phyloP scores from a whole-genome alignment of 2,113 vertebrate species.

The Cnemophilus loriae region DNA sequence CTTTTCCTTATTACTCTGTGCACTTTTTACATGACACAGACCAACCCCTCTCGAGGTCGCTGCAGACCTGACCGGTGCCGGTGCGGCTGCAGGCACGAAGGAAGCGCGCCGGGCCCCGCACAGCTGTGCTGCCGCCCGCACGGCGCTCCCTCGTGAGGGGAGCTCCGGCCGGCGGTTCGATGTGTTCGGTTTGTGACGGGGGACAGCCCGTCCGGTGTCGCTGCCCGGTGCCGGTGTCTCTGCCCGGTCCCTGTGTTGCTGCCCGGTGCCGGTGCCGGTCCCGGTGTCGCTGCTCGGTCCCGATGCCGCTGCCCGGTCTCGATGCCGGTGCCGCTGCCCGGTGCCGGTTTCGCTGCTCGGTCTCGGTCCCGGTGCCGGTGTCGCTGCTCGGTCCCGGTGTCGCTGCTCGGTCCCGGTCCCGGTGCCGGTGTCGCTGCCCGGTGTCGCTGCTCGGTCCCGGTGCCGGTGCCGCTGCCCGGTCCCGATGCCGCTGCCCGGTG shows the following conservation, averaged over 20 bases:
- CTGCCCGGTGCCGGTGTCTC: not conserved
- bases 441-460: not conserved
- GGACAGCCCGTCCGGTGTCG: not conserved
- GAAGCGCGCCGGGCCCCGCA: fast-evolving
- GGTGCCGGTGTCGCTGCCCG: not conserved
- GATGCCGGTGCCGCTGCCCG: not conserved
- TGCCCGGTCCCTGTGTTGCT: not conserved
- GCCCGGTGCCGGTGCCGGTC: not conserved
- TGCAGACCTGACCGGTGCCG: not conserved
- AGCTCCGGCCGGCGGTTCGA: not conserved
- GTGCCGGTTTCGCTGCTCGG: not conserved
- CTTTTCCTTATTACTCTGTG: too few species aligned
- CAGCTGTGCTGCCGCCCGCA: not conserved
- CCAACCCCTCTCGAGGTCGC: fast-evolving
- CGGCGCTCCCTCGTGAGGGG: too few species aligned
- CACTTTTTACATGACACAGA: fast-evolving
- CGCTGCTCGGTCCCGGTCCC: too few species aligned
- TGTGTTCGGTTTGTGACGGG: not conserved
- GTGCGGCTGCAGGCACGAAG: too few species aligned
- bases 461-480: not conserved
- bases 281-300: too few species aligned
- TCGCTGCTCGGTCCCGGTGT: not conserved
- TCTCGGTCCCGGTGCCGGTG: not conserved
- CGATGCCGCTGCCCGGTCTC: not conserved
- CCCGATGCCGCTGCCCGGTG: not conserved